Evolutionary conservation across 92 coral and sea anemone species (phyloP).

Genomic region (Porites evermanni): DNA sequence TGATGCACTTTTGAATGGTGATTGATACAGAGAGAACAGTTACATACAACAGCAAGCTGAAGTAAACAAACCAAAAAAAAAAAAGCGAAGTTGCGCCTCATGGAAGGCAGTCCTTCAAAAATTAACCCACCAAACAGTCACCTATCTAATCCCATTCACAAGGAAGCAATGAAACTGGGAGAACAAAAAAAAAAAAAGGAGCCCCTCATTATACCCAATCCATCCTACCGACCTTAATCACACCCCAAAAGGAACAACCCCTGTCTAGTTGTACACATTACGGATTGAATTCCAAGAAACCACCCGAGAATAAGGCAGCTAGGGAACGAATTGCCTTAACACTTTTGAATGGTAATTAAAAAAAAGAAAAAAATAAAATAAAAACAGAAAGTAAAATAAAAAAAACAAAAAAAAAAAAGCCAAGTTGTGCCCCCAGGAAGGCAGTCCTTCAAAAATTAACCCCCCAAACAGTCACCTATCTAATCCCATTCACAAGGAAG

Average conservation of each 20-base stretch:
- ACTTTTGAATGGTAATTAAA: too few species aligned
- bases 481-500: background rate
- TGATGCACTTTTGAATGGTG: background rate
- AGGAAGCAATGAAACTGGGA: background rate
- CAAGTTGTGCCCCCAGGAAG: background rate
- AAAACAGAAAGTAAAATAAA: background rate
- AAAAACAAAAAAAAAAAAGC: background rate
- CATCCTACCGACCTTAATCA: too few species aligned
- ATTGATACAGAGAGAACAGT: background rate
- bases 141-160: background rate
- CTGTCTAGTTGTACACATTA: too few species aligned
- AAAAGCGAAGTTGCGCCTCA: background rate
- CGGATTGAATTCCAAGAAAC: too few species aligned
- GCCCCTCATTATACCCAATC: too few species aligned
- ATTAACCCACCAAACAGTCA: background rate
- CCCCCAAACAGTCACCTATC: background rate
- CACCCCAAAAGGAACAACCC: too few species aligned
- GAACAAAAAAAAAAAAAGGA: too few species aligned
- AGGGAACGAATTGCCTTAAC: too few species aligned
- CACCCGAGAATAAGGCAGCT: too few species aligned
- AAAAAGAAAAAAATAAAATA: too few species aligned
- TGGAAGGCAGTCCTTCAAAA: background rate
- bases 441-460: background rate
- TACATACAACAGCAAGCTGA: conserved; percentile 2
- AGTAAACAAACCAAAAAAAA: background rate